Percentiles rank a stretch among this genome's conserved stretches.
Conservation (phyloP, 2,113 vertebrate genomes). For the Amphilophus citrinellus region DNA sequence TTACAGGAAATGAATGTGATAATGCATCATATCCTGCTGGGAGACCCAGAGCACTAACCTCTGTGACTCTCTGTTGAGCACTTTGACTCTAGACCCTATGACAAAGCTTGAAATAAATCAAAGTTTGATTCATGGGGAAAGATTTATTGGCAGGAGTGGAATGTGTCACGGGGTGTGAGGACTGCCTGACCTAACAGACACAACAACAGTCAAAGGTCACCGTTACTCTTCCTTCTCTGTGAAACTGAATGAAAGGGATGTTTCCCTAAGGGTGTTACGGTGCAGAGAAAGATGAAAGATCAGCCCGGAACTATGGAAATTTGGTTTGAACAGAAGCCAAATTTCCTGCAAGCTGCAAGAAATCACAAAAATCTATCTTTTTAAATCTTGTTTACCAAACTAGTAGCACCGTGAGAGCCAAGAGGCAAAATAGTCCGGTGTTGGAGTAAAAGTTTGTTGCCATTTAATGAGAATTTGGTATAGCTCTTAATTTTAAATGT, state of each 20-base stretch:
- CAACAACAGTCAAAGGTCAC: constrained; percentile 59
- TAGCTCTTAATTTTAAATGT: constrained; percentile 8
- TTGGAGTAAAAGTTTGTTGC: background rate
- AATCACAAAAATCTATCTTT: background rate
- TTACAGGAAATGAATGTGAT: constrained; percentile 56
- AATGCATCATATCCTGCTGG: constrained; percentile 63
- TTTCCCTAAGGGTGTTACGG: background rate
- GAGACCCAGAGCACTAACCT: constrained; percentile 49
- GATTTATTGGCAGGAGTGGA: constrained; percentile 66
- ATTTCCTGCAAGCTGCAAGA: background rate
- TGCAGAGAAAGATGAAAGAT: background rate
- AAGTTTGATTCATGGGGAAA: constrained; percentile 48
- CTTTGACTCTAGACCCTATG: constrained; percentile 57
- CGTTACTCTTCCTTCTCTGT: constrained; percentile 30
- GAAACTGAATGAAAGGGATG: background rate
- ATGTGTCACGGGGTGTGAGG: constrained; percentile 51
- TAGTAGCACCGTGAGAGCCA: background rate
- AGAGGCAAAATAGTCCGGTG: background rate
- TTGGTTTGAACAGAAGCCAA: background rate
- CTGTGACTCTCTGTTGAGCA: constrained; percentile 38
- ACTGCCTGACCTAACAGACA: constrained; percentile 45
- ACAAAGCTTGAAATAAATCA: constrained; percentile 70
- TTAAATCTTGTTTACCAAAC: constrained; percentile 8
- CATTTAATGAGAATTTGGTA: constrained; percentile 29
- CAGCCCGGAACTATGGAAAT: background rate